A percentile compares a stretch with the other conserved stretches of the same genome.
These are phyloP conservation scores for Ernsta delagoae DNA, from an alignment of 2,888 invertebrate genomes.

Conservation along the genomic window DNA sequence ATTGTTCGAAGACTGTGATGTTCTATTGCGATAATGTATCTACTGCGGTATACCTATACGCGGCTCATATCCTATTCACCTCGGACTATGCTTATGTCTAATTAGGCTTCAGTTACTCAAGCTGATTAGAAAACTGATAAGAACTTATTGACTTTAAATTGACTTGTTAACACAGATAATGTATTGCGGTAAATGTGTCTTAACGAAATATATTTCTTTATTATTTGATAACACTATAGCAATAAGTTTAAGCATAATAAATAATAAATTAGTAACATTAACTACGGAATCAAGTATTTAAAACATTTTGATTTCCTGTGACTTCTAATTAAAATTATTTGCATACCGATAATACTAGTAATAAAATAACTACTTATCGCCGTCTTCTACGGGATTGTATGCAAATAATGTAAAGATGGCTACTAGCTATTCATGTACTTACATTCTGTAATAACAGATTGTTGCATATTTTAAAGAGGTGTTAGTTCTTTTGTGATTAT, in stretches of 20 bases:
- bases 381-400: conserved; percentile 13
- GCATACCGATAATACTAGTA: neutral
- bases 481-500: neutral
- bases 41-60: neutral
- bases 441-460: neutral
- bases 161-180: neutral
- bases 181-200: too few relatives aligned
- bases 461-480: neutral
- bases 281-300: neutral
- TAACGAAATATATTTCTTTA: neutral
- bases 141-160: neutral
- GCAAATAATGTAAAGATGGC: conserved; percentile 5
- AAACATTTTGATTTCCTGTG: neutral
- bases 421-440: neutral
- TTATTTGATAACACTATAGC: too few relatives aligned
- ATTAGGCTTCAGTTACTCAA: conserved; percentile 23
- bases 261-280: neutral
- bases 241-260: neutral
- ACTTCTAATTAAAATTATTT: conserved; percentile 1
- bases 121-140: neutral
- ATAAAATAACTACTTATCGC: neutral
- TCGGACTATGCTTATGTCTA: conserved; percentile 28
- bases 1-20: conserved; percentile 29
- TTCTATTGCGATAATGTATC: conserved; percentile 21
- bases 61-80: conserved; percentile 16